Conservation (phyloP, 2,797 vertebrate species). For the Anabacerthia variegaticeps region DNA sequence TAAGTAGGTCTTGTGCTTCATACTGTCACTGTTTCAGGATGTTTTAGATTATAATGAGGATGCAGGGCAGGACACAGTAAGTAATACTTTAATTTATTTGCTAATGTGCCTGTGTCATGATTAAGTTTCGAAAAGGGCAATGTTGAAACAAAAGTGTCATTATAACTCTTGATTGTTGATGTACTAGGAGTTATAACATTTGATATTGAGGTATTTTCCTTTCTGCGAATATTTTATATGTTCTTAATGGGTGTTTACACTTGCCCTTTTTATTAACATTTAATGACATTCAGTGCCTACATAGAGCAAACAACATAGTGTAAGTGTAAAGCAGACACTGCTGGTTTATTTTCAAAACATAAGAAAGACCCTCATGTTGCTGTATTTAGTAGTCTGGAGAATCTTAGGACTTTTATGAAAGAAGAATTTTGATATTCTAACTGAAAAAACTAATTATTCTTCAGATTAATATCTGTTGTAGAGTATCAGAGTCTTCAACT, state of each 20-base stretch:
- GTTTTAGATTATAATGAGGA: not conserved
- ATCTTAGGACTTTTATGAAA: not conserved
- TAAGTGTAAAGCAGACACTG: not conserved
- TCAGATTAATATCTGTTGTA: not conserved
- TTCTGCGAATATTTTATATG: not conserved
- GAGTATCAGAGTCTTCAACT: not conserved
- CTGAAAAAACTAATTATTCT: not conserved
- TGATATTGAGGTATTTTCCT: not conserved
- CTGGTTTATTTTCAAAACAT: not conserved
- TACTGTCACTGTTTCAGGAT: not conserved
- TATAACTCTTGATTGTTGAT: not conserved
- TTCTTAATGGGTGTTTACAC: not conserved
- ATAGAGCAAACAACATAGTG: not conserved
- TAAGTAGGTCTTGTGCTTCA: conserved; percentile 76
- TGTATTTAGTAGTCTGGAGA: not conserved
- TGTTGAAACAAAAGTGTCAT: conserved; percentile 27
- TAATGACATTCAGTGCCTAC: not conserved
- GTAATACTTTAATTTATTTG: not conserved
- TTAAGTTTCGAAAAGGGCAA: conserved; percentile 27
- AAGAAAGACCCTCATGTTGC: not conserved
- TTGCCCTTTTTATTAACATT: not conserved
- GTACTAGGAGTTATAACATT: not conserved
- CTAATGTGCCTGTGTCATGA: not conserved
- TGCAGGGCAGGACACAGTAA: not conserved
- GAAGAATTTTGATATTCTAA: not conserved